Conservation (phyloP, 2,888 invertebrate species). For the Charanyca ferruginea region DNA sequence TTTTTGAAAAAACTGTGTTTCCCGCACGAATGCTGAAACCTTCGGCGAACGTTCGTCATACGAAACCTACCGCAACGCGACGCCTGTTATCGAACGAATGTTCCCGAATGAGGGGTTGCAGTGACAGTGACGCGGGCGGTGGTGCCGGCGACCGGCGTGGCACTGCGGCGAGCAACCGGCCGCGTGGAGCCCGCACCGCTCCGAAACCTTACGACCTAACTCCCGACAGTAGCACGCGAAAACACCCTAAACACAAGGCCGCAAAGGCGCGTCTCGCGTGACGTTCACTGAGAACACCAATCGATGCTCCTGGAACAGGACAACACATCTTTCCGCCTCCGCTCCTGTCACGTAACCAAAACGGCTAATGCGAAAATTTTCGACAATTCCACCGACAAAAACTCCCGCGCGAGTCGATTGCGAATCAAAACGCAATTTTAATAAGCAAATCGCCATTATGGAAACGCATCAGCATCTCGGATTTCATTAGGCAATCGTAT, state of each 20-base stretch:
- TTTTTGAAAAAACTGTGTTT: slow-evolving; percentile 63
- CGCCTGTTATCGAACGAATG: slow-evolving; percentile 77
- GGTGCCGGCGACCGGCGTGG: slow-evolving; percentile 86
- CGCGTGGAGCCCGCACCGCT: slow-evolving; percentile 81
- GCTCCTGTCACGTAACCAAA: slow-evolving; percentile 81
- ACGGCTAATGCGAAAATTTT: slow-evolving; percentile 77
- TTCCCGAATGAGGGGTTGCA: slow-evolving; percentile 65
- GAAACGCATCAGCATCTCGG: slow-evolving; percentile 71
- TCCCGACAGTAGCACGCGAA: slow-evolving; percentile 63
- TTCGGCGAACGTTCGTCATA: slow-evolving; percentile 73
- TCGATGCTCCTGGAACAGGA: slow-evolving; percentile 90
- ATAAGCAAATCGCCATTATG: slow-evolving; percentile 77
- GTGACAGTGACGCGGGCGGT: slow-evolving; percentile 75
- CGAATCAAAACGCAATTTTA: slow-evolving; percentile 77
- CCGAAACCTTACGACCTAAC: slow-evolving; percentile 80
- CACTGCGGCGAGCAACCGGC: slow-evolving; percentile 87
- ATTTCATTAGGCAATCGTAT: slow-evolving; percentile 76
- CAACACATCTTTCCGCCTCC: slow-evolving; percentile 88
- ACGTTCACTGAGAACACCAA: slow-evolving; percentile 75
- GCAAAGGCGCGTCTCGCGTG: slow-evolving; percentile 65
- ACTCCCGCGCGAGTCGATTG: slow-evolving; percentile 69
- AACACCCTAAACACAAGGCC: slow-evolving; percentile 62
- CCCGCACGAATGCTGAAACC: slow-evolving; percentile 62
- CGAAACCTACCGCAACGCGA: slow-evolving; percentile 85
- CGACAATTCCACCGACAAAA: slow-evolving; percentile 73